These are phyloP conservation scores for Amblyopsis rosae DNA, from an alignment of 2,113 vertebrate genomes.

Conservation along the genomic window DNA sequence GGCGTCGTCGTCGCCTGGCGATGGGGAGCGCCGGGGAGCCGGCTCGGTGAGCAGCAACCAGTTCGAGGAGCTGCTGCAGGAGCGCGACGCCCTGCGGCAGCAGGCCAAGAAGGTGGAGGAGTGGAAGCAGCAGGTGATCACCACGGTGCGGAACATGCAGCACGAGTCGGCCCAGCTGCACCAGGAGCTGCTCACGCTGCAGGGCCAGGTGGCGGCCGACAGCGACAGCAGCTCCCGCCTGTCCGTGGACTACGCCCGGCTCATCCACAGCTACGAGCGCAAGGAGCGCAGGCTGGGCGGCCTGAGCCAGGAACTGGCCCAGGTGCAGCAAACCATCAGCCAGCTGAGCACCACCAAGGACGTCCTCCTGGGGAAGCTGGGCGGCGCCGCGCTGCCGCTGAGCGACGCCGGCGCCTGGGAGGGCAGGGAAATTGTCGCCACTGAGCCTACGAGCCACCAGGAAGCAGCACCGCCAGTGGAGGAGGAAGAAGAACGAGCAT, in stretches of 20 bases:
- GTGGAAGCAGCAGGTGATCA: slow-evolving; percentile 98
- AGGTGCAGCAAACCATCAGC: slow-evolving; percentile 91
- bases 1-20: slow-evolving; percentile 64
- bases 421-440: slow-evolving; percentile 12
- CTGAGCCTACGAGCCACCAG: slow-evolving; percentile 2
- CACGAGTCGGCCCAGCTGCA: slow-evolving; percentile 94
- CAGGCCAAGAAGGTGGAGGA: slow-evolving; percentile 99
- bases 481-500: slow-evolving; percentile 41
- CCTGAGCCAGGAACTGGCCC: slow-evolving; percentile 87
- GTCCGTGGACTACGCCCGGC: slow-evolving; percentile 87
- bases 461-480: slow-evolving; percentile 16
- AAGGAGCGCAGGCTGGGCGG: slow-evolving; percentile 87
- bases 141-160: slow-evolving; percentile 97
- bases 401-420: slow-evolving; percentile 24
- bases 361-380: slow-evolving; percentile 87
- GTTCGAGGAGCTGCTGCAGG: slow-evolving; percentile 94
- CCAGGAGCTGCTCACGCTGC: slow-evolving; percentile 89
- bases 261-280: slow-evolving; percentile 92
- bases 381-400: slow-evolving; percentile 73
- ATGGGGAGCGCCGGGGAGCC: slow-evolving; percentile 71
- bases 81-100: slow-evolving; percentile 90
- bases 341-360: slow-evolving; percentile 90
- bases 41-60: slow-evolving; percentile 88
- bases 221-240: slow-evolving; percentile 87
- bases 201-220: slow-evolving; percentile 86